Evolutionary conservation across 2,797 vertebrate genomes (phyloP), one percentile per base, ranked within the genome.

Genomic region (Diglossa cyanea): DNA sequence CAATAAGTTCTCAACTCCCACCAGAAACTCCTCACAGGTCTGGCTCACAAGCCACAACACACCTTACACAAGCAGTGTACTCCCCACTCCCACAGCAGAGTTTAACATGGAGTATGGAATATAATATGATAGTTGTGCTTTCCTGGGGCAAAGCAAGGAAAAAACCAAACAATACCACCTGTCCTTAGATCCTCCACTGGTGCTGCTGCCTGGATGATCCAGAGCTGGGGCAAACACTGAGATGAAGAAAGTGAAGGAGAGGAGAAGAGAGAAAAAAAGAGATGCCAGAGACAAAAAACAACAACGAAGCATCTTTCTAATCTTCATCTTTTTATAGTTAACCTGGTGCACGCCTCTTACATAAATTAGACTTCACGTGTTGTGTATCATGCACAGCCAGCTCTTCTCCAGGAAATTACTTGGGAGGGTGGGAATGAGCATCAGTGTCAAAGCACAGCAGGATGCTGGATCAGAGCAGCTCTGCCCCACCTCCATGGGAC

Each of bases 341-440:
- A 31, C 30, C 39, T 53, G 30, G 2, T 26, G 20, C 20, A 53
- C 0, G 1, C 12, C 2, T 60, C 20, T 33, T 51, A 21, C 1
- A 1, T 67, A 25, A 66, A 40, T 73, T 26, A 26, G 39, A 31
- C 3, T 47, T 23, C 2, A 6, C 0, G 0, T 19, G 7, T 31
- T 45, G 35, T 26, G 23, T 47, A 24, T 31, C 7, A 4, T 6
- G 10, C 12, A 61, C 7, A 67, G 26, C 15, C 77, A 54, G 12
- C 10, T 25, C 35, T 74, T 61, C 35, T 73, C 14, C 21, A 10
- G 31, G 26, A 42, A 48, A 23, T 35, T 4, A 26, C 18, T 6
- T 35, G 30, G 9, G 44, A 37, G 16, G 4, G 3, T 40, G 40
- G 40, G 47, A 47, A 35, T 67, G 30, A 53, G 10, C 18, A 11